Percentiles rank a stretch among this genome's conserved stretches.
phyloP scores from a whole-genome alignment of 2,113 vertebrate genomes.

The Acanthisitta chloris region DNA sequence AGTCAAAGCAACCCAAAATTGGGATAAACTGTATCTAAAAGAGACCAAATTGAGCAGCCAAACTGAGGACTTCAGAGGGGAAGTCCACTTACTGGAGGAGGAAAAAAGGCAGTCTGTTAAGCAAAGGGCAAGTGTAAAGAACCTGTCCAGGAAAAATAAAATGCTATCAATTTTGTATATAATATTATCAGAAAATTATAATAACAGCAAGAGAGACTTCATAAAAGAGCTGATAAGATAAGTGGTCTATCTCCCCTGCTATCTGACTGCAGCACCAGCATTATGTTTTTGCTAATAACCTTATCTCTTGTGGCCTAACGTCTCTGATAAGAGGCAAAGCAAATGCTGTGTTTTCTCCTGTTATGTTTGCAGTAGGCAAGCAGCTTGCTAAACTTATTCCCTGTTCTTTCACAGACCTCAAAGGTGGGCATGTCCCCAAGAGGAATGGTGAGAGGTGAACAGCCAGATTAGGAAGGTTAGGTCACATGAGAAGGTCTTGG shows the following conservation, averaged over 20 bases:
- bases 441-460: not conserved
- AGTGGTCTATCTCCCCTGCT: not conserved
- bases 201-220: not conserved
- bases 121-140: slow-evolving; percentile 28
- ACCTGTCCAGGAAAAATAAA: slow-evolving; percentile 7
- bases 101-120: not conserved
- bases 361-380: not conserved
- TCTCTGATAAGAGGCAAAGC: slow-evolving; percentile 40
- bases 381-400: not conserved
- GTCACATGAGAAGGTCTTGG: accelerated
- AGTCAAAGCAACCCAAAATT: not conserved
- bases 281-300: slow-evolving; percentile 44
- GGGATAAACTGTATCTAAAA: not conserved
- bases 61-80: not conserved
- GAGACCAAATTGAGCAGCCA: not conserved
- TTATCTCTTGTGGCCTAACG: slow-evolving; percentile 51
- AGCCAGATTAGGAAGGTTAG: not conserved
- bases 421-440: not conserved
- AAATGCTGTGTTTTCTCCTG: not conserved
- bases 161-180: not conserved
- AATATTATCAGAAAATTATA: slow-evolving; percentile 57
- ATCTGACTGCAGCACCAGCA: slow-evolving; percentile 25
- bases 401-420: not conserved
- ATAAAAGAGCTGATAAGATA: slow-evolving; percentile 56
- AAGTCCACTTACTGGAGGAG: not conserved